Conservation (phyloP, 2,797 vertebrate species). For the Menidia menidia region DNA sequence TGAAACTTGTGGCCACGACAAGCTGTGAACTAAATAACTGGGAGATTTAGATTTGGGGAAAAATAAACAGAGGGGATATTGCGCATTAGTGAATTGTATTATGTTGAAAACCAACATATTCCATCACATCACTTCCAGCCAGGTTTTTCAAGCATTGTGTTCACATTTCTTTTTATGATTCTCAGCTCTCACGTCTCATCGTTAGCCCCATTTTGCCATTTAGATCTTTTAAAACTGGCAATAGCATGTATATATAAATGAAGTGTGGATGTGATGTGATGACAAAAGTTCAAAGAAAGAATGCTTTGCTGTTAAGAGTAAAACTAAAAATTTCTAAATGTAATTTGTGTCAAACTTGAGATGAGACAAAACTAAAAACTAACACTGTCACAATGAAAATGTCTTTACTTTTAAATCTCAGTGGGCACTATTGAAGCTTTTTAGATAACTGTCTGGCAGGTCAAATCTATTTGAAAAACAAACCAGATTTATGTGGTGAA, state of each 20-base stretch:
- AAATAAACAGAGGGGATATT: constrained; percentile 78
- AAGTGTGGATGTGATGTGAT: constrained; percentile 50
- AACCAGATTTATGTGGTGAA: neutral
- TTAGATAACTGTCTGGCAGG: neutral
- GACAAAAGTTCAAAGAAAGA: constrained; percentile 36
- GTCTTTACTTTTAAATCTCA: neutral
- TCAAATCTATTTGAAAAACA: neutral
- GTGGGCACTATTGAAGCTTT: neutral
- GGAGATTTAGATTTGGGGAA: constrained; percentile 65
- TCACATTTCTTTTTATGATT: constrained; percentile 55
- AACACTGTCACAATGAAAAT: neutral
- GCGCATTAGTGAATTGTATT: constrained; percentile 67
- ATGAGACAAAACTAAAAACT: neutral
- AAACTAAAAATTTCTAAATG: constrained; percentile 10
- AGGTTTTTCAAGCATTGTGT: constrained; percentile 47
- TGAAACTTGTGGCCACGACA: constrained; percentile 68
- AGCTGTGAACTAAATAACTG: constrained; percentile 70
- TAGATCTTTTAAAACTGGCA: constrained; percentile 44
- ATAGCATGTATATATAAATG: constrained; percentile 56
- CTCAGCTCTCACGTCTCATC: constrained; percentile 35
- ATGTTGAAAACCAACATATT: constrained; percentile 61
- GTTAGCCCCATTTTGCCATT: constrained; percentile 34
- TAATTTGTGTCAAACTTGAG: neutral
- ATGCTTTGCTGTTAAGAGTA: constrained; percentile 13
- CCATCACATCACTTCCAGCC: constrained; percentile 59